These are phyloP conservation scores for Zapus hudsonius DNA, from an alignment of 2,113 vertebrate species.

Conservation along the genomic window DNA sequence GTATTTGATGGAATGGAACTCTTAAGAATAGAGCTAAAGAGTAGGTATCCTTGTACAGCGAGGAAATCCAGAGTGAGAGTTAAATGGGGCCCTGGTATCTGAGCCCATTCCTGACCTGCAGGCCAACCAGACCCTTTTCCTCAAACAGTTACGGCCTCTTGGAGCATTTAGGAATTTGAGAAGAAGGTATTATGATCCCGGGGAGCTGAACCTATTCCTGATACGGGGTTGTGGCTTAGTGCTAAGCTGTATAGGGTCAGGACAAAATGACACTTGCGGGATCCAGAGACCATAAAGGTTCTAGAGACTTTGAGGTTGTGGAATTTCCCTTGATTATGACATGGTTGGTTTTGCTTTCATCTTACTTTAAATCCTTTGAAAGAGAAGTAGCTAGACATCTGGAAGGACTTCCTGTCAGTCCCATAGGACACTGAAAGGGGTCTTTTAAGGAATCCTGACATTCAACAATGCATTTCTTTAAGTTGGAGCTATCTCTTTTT, in stretches of 20 bases:
- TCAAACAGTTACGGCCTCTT: background rate
- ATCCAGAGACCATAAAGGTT: background rate
- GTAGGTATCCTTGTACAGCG: background rate
- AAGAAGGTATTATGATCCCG: background rate
- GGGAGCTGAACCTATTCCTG: background rate
- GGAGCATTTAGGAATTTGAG: slow-evolving; percentile 18
- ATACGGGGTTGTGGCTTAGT: rapidly evolving
- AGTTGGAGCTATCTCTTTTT: background rate
- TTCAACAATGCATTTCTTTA: background rate
- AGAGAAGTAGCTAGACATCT: background rate
- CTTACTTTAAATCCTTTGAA: background rate
- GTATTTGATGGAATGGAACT: too few species aligned
- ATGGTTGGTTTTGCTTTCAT: background rate
- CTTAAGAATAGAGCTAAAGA: too few species aligned
- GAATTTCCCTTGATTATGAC: background rate
- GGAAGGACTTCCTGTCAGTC: slow-evolving; percentile 5
- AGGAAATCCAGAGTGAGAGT: background rate
- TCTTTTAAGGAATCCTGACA: background rate
- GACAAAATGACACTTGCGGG: background rate
- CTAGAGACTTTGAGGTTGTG: background rate
- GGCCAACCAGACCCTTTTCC: background rate
- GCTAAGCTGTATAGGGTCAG: background rate
- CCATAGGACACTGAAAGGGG: background rate
- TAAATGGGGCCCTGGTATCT: background rate
- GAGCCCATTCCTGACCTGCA: background rate